phyloP scores from a whole-genome alignment of 2,113 vertebrate species.

The Alectura lathami region DNA sequence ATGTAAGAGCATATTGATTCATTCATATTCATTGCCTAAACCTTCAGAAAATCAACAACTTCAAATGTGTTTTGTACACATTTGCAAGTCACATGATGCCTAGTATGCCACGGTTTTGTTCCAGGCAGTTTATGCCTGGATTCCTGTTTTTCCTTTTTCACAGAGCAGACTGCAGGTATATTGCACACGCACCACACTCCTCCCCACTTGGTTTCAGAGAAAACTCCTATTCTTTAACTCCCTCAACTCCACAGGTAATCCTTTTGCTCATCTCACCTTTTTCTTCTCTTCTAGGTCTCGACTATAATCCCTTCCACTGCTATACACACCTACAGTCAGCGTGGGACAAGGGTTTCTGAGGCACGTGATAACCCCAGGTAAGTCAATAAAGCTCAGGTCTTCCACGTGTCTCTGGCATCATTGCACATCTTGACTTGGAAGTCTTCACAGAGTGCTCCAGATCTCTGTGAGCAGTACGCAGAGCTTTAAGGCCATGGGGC shows the following conservation, averaged over 20 bases:
- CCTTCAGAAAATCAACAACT: slow-evolving; percentile 13
- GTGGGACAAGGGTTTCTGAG: background rate
- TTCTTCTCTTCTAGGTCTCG: background rate
- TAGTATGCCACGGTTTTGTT: background rate
- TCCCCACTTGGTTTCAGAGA: background rate
- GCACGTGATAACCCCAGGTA: background rate
- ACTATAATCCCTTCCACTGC: background rate
- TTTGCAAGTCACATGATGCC: background rate
- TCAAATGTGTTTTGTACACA: background rate
- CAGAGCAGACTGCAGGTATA: background rate
- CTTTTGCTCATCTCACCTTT: background rate
- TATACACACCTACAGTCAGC: background rate
- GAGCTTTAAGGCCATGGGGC: background rate
- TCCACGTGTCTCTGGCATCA: background rate
- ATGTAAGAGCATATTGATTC: slow-evolving; percentile 2
- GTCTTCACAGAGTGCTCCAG: background rate
- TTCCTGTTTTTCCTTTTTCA: background rate
- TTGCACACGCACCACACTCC: background rate
- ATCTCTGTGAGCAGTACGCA: background rate
- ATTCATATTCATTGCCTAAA: slow-evolving; percentile 32
- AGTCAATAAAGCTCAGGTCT: background rate
- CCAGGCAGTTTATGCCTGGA: background rate
- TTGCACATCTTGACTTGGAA: background rate
- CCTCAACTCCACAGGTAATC: background rate
- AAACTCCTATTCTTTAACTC: background rate